Conservation (phyloP, 64 coral and sea anemone species). For the Hydrozoanthus tunicans region DNA sequence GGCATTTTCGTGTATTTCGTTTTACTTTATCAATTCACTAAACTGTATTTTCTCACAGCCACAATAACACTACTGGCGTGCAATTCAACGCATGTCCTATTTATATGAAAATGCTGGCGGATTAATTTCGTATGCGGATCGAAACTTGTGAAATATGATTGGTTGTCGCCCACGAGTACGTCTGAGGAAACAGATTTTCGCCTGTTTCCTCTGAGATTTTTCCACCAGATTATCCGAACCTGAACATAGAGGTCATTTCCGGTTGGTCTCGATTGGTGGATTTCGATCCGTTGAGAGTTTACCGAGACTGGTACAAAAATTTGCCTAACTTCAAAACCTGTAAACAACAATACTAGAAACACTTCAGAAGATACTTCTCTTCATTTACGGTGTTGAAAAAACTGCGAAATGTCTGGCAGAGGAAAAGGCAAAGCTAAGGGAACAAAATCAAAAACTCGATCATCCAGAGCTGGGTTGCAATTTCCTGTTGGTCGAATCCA, state of each 20-base stretch:
- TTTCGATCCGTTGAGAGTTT: slow-evolving; percentile 29
- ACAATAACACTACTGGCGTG: neutral
- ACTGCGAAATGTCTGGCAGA: slow-evolving; percentile 39
- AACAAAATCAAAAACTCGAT: slow-evolving; percentile 44
- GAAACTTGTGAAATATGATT: slow-evolving; percentile 40
- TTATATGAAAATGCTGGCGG: slow-evolving; percentile 38
- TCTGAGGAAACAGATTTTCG: slow-evolving; percentile 46
- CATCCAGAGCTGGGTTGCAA: slow-evolving; percentile 43
- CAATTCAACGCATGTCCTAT: neutral
- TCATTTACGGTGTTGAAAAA: neutral
- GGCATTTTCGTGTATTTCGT: neutral
- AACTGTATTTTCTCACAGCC: neutral
- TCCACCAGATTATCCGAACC: neutral
- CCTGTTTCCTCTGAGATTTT: neutral
- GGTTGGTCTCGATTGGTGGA: slow-evolving; percentile 23
- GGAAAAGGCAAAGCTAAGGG: slow-evolving; percentile 54
- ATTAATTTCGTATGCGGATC: slow-evolving; percentile 59
- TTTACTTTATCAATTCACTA: too few species aligned
- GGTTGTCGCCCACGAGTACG: slow-evolving; percentile 11
- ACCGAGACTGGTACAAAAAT: slow-evolving; percentile 12
- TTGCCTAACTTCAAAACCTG: neutral
- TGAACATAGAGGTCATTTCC: slow-evolving; percentile 13
- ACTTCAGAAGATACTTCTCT: too few species aligned
- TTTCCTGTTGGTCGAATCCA: slow-evolving; percentile 54
- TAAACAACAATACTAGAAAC: neutral